Evolutionary conservation across 2,113 vertebrate genomes (phyloP), one percentile per base, ranked within the genome.

Genomic region (Madoqua kirkii): DNA sequence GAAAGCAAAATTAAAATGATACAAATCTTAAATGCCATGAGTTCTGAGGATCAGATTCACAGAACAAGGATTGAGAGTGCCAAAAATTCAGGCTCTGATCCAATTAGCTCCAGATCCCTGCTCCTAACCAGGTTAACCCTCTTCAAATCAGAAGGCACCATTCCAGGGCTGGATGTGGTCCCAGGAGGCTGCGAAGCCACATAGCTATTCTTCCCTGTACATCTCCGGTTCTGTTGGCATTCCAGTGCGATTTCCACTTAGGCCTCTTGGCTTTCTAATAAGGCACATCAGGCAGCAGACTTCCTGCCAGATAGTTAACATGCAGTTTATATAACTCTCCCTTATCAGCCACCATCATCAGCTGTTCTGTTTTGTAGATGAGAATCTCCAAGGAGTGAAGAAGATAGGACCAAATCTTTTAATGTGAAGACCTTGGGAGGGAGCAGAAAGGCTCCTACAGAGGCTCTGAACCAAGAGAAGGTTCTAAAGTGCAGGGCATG

Each of bases 361-460:
- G 54, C 36, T 92, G 87, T 94, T 96, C 85, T 19, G 48, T 98
- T 95, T 96, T 91, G 81, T 97, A 91, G 59, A 97, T 60, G 96
- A 3, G 67, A 94, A 84, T 93, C 25, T 60, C 82, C 19, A 36
- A 96, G 52, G 87, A 89, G 54, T 10, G n/a, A 94, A 97, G 31
- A 93, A 31, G 40, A 83, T 33, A 95, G 87, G 98, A 97, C 40
- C 31, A 45, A 96, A 48, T 85, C 79, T 87, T 87, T 94, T 19
- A 60, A 0, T 25, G 12, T 62, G 92, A 91, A 96, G 91, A 97
- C 67, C 64, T n/a, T 57, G 13, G 43, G 96, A 97, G 88, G 85
- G 59, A 48, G 5, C 25, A 45, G 54, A 89, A 40, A 60, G 85
- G 40, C 8, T 89, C 5, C 0, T 88, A 88, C 90, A 78, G 89